These are phyloP conservation scores for Geotrypetes seraphini DNA, from an alignment of 2,797 vertebrate genomes.

Conservation along the genomic window DNA sequence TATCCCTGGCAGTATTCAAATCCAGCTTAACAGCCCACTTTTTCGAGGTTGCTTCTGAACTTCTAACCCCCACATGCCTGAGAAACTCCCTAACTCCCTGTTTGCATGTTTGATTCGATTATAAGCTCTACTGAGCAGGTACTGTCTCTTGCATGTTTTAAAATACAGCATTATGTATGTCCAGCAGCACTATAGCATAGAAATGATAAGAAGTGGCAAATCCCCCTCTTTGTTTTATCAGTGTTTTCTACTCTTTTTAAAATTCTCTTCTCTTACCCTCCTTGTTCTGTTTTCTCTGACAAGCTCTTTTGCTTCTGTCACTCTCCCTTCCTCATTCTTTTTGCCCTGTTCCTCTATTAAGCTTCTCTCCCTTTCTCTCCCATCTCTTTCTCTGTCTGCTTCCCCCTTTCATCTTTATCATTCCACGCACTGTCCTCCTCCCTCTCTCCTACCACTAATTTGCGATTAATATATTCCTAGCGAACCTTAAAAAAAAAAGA, in stretches of 20 bases:
- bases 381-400: not conserved
- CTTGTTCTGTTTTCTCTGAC: not conserved
- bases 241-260: no score
- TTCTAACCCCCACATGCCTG: no score
- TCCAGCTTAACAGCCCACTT: no score
- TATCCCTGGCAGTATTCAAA: no score
- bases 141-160: no score
- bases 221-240: accelerated
- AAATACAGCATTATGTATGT: no score
- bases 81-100: no score
- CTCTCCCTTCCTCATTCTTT: not conserved
- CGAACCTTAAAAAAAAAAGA: constrained; percentile 25
- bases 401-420: not conserved
- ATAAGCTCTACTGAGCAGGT: no score
- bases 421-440: constrained; percentile 11
- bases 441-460: constrained; percentile 27
- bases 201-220: no score
- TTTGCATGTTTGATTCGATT: no score
- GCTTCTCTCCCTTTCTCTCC: not conserved
- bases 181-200: no score
- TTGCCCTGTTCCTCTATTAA: not conserved
- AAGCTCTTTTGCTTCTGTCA: not conserved
- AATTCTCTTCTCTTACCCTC: not conserved
- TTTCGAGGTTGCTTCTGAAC: no score
- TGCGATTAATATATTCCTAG: constrained; percentile 53